Evolutionary conservation across 2,888 invertebrate genomes (phyloP).

Genomic region (Anaspis maculata): DNA sequence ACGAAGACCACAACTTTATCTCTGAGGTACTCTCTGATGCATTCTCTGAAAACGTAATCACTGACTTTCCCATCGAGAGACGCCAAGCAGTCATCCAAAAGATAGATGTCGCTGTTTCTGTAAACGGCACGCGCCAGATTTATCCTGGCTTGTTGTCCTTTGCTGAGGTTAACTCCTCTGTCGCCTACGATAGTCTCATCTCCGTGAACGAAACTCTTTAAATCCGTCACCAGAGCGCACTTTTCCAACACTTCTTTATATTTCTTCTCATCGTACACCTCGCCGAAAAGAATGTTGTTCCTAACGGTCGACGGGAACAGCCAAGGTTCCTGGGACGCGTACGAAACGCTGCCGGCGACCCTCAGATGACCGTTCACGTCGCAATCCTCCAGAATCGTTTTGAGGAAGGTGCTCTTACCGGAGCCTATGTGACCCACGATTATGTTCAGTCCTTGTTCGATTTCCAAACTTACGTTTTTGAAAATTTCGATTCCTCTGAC

Average conservation of each 20-base stretch:
- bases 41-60: slow-evolving; percentile 73
- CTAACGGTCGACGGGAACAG: slow-evolving; percentile 51
- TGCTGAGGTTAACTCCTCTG: slow-evolving; percentile 61
- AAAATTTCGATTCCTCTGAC: slow-evolving; percentile 33
- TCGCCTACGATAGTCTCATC: slow-evolving; percentile 75
- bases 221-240: slow-evolving; percentile 62
- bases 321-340: slow-evolving; percentile 59
- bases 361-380: slow-evolving; percentile 34
- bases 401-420: slow-evolving; percentile 50
- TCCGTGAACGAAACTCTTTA: slow-evolving; percentile 63
- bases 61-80: slow-evolving; percentile 86
- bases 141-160: slow-evolving; percentile 79
- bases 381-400: slow-evolving; percentile 41
- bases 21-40: slow-evolving; percentile 53
- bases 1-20: slow-evolving; percentile 63
- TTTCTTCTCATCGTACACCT: slow-evolving; percentile 47
- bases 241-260: slow-evolving; percentile 53
- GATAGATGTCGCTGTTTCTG: slow-evolving; percentile 71
- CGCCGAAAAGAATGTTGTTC: slow-evolving; percentile 73
- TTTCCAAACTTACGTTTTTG: slow-evolving; percentile 38
- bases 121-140: slow-evolving; percentile 78
- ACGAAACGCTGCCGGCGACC: slow-evolving; percentile 47
- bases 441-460: slow-evolving; percentile 43
- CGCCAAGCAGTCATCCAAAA: slow-evolving; percentile 80
- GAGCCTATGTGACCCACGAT: slow-evolving; percentile 60